Evolutionary conservation across 2,888 invertebrate species (phyloP).

Genomic region (Andrena trimmerana): DNA sequence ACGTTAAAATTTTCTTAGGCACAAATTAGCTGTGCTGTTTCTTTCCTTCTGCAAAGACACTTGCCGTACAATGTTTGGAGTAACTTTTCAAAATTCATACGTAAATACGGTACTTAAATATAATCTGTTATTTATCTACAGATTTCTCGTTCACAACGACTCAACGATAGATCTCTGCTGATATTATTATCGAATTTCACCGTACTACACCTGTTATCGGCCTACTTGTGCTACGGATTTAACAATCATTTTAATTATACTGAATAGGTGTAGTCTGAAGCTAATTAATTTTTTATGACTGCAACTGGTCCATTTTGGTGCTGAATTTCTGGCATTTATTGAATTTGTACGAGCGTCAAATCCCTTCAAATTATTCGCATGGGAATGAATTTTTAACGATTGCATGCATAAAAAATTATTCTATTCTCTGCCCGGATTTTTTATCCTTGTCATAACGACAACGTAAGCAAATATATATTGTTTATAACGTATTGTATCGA

Average conservation of each 20-base stretch:
- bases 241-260: slow-evolving; percentile 24
- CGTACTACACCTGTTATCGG: slow-evolving; percentile 22
- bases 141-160: slow-evolving; percentile 31
- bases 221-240: slow-evolving; percentile 43
- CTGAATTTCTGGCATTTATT: slow-evolving; percentile 39
- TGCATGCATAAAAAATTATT: slow-evolving; percentile 12
- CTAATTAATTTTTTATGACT: slow-evolving; percentile 28
- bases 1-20: slow-evolving; percentile 52
- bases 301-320: slow-evolving; percentile 64
- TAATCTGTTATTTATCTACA: slow-evolving; percentile 44
- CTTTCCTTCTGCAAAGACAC: slow-evolving; percentile 51
- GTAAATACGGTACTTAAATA: slow-evolving; percentile 52
- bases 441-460: slow-evolving; percentile 19
- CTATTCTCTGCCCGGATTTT: background rate
- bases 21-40: slow-evolving; percentile 56
- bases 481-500: slow-evolving; percentile 17
- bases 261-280: slow-evolving; percentile 23
- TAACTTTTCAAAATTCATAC: slow-evolving; percentile 42
- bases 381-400: background rate
- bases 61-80: slow-evolving; percentile 67
- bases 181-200: slow-evolving; percentile 35
- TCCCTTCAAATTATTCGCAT: slow-evolving; percentile 26
- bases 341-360: slow-evolving; percentile 27
- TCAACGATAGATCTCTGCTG: slow-evolving; percentile 34
- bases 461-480: slow-evolving; percentile 28